A percentile compares a stretch with the other conserved stretches of the same genome.
Conservation (phyloP, 2,797 vertebrate genomes). For the Acipenser oxyrinchus region DNA sequence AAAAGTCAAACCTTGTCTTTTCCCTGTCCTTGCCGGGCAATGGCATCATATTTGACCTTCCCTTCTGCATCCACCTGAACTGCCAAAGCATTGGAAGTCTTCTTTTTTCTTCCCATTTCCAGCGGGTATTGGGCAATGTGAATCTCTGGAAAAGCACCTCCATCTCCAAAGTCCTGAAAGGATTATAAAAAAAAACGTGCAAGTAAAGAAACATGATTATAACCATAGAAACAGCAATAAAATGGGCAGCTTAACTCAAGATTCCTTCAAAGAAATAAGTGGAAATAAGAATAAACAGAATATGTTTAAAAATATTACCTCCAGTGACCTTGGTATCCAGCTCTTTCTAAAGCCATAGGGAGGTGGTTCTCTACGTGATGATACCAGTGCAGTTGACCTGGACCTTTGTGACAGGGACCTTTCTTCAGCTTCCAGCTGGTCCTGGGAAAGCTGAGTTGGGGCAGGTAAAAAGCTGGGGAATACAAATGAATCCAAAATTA, state of each 20-base stretch:
- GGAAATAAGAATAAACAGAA: too few species aligned
- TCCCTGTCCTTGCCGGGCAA: slow-evolving; percentile 86
- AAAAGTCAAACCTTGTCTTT: slow-evolving; percentile 80
- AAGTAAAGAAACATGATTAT: not conserved
- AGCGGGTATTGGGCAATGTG: slow-evolving; percentile 92
- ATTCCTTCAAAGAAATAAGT: too few species aligned
- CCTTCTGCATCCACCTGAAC: slow-evolving; percentile 94
- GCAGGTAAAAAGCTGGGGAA: slow-evolving; percentile 80
- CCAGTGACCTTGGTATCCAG: slow-evolving; percentile 81
- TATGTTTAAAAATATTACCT: slow-evolving; percentile 51
- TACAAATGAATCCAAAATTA: not conserved
- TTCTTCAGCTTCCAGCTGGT: slow-evolving; percentile 93
- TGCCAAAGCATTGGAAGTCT: slow-evolving; percentile 86
- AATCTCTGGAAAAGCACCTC: slow-evolving; percentile 94
- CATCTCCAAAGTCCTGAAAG: slow-evolving; percentile 91
- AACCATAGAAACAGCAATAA: not conserved
- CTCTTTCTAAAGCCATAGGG: slow-evolving; percentile 81
- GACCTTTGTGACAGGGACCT: slow-evolving; percentile 75
- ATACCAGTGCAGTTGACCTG: slow-evolving; percentile 79
- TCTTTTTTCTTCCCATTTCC: slow-evolving; percentile 95
- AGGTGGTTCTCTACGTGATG: slow-evolving; percentile 80
- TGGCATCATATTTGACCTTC: slow-evolving; percentile 94
- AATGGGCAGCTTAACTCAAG: not conserved
- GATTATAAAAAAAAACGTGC: not conserved
- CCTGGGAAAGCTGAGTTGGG: slow-evolving; percentile 92